Evolutionary conservation across 2,113 vertebrate genomes (phyloP).

Genomic region (Cairina moschata): DNA sequence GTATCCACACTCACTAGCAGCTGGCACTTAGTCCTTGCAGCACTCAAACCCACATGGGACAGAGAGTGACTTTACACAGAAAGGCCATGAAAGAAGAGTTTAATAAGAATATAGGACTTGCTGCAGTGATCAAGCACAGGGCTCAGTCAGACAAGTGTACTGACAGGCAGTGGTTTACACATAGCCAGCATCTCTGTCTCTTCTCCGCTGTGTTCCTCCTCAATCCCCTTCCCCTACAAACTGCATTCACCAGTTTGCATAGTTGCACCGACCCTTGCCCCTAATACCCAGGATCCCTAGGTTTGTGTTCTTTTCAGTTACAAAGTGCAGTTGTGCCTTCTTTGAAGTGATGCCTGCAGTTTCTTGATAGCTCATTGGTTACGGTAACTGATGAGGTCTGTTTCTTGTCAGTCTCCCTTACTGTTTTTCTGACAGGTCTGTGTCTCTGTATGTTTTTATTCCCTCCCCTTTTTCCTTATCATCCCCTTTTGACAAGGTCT

Average conservation of each 20-base stretch:
- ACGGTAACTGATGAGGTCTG: neutral
- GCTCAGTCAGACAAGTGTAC: neutral
- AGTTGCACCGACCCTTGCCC: neutral
- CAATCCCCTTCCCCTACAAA: neutral
- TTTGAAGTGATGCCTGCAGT: neutral
- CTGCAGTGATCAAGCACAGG: neutral
- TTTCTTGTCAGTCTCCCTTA: neutral
- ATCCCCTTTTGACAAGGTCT: neutral
- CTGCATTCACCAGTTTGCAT: neutral
- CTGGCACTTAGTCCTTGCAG: neutral
- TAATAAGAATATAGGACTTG: neutral
- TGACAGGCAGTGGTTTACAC: neutral
- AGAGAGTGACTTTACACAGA: neutral
- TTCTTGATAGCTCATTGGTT: neutral
- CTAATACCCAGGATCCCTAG: neutral
- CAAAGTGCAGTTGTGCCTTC: neutral
- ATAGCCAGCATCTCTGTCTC: neutral
- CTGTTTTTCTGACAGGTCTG: neutral
- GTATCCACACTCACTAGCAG: neutral
- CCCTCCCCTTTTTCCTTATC: neutral
- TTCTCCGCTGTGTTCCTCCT: neutral
- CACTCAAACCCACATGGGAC: accelerated
- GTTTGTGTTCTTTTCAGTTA: neutral
- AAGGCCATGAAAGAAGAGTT: neutral
- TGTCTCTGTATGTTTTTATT: neutral